Conservation (phyloP, 64 coral and sea anemone genomes). For the Pachyseris speciosa region DNA sequence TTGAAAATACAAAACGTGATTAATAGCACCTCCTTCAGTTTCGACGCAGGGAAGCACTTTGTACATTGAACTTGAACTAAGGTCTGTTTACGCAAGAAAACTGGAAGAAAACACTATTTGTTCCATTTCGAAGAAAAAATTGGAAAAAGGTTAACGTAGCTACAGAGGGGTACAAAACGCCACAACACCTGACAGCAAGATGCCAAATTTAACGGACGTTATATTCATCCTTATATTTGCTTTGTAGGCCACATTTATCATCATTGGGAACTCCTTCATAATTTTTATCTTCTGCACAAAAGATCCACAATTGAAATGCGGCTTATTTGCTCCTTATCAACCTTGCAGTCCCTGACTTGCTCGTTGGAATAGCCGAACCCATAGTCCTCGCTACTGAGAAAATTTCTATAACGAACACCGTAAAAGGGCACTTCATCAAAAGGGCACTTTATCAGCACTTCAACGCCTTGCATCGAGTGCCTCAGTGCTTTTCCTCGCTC, state of each 20-base stretch:
- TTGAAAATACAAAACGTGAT: too few relatives aligned
- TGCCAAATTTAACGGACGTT: neutral
- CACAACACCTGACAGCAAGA: too few relatives aligned
- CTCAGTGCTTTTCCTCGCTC: neutral
- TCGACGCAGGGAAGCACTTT: too few relatives aligned
- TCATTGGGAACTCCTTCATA: neutral
- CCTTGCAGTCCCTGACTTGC: neutral
- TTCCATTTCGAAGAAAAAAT: too few relatives aligned
- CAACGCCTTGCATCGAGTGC: neutral
- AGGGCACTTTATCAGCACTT: too few relatives aligned
- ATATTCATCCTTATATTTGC: neutral
- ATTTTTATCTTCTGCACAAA: neutral
- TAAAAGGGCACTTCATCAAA: neutral
- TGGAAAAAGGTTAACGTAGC: too few relatives aligned
- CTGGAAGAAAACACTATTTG: too few relatives aligned
- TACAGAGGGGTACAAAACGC: too few relatives aligned
- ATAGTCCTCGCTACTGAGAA: neutral
- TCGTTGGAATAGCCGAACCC: neutral
- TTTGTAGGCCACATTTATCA: neutral
- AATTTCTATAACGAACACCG: neutral
- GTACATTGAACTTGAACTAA: too few relatives aligned
- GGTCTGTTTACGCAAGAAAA: too few relatives aligned
- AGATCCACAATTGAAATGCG: too few relatives aligned
- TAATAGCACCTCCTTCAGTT: too few relatives aligned
- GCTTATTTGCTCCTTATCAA: neutral